A percentile compares a stretch with the other conserved stretches of the same genome.
These are phyloP conservation scores for Melitaea cinxia DNA, from an alignment of 1,140 invertebrate genomes.

Conservation along the genomic window DNA sequence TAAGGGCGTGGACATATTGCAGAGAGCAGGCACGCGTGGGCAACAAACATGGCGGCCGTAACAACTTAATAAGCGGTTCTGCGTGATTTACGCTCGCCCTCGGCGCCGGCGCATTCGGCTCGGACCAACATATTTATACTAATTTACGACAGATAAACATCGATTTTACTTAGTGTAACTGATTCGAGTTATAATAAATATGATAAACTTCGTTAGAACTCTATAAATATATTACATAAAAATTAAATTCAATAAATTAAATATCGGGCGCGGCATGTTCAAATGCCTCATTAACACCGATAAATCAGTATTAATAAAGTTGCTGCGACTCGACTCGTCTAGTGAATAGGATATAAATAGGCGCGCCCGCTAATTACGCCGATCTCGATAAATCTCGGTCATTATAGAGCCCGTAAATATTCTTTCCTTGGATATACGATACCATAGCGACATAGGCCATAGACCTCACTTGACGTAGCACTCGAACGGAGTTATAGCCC, in stretches of 20 bases:
- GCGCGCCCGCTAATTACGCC: constrained; percentile 63
- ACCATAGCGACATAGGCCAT: constrained; percentile 64
- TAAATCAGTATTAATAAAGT: constrained; percentile 53
- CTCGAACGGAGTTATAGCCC: constrained; percentile 61
- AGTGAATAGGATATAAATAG: constrained; percentile 54
- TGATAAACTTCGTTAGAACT: constrained; percentile 33
- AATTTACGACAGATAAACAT: constrained; percentile 79
- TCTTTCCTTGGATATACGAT: constrained; percentile 30
- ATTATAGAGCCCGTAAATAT: constrained; percentile 51
- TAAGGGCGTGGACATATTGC: constrained; percentile 69
- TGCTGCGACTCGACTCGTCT: constrained; percentile 37
- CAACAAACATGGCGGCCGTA: constrained; percentile 67
- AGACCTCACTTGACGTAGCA: constrained; percentile 71
- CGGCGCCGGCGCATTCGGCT: constrained; percentile 72
- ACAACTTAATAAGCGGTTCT: constrained; percentile 79
- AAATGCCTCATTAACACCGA: constrained; percentile 56
- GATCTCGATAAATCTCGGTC: constrained; percentile 64
- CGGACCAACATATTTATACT: constrained; percentile 69
- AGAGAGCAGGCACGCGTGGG: constrained; percentile 65
- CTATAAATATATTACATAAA: constrained; percentile 17
- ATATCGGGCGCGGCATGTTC: constrained; percentile 33
- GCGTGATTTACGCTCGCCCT: constrained; percentile 75
- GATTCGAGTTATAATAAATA: constrained; percentile 48
- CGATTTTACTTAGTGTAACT: constrained; percentile 67
- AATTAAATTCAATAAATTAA: constrained; percentile 31